Base-by-base conservation (phyloP, 2,888 invertebrate genomes). In the Operophtera brumata region DNA sequence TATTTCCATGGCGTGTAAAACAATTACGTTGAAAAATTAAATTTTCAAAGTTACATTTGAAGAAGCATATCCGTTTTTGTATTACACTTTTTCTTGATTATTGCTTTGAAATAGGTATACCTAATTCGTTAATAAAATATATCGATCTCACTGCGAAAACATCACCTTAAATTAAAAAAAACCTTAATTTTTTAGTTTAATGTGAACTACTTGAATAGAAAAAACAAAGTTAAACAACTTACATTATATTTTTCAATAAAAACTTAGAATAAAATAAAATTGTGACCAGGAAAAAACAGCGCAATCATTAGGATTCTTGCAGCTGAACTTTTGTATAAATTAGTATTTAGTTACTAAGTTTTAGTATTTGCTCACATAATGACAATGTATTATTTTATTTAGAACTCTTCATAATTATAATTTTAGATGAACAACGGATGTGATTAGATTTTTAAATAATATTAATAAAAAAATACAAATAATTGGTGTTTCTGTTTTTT, bases 371-470 rank as follows among this genome's bases (percentile, higher is more conserved):
- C 70, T 74, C 71, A 63, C 48, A 62, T 66, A 58, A 54, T 69
- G 69, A 74, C 78, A 77, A 80, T 75, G 70, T 66, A 67, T 71
- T 73, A 72, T 54, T 50, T 58, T 45, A 67, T 70, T 74, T 75
- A 74, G 67, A 71, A 74, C 66, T 74, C 74, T 69, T 77, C 72
- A 69, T 82, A 75, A 78, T 77, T 70, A 70, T 74, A 73, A 80
- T 74, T 20, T 79, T 77, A 86, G 82, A 74, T 77, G 79, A 80
- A 82, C 80, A 79, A 83, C 79, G 82, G 80, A 86, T 87, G 88
- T 88, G 88, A 88, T 86, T 89, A 88, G 87, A 86, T 82, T 87
- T 89, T 88, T 88, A 89, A 88, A 89, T 89, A 89, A 86, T 82
- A 82, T 77, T 73, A 80, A 82, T 78, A 79, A 82, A 82, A 78